A percentile compares a stretch with the other conserved stretches of the same genome.
These are phyloP conservation scores for Eupithecia subfuscata DNA, from an alignment of 2,888 invertebrate species.

Conservation along the genomic window DNA sequence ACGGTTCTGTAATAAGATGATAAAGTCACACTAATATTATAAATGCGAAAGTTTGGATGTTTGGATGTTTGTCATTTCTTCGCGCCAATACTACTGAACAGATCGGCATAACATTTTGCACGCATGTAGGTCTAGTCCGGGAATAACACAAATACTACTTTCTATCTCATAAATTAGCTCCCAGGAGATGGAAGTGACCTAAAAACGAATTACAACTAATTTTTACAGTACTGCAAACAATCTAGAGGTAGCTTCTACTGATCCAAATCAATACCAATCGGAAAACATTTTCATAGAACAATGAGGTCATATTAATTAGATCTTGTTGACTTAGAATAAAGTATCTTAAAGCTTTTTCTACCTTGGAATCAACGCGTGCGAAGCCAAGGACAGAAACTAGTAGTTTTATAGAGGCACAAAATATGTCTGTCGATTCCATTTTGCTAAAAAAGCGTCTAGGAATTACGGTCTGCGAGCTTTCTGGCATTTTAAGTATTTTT, in stretches of 20 bases:
- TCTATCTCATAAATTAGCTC: too few relatives aligned
- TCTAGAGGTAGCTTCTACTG: neutral
- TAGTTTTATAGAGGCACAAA: neutral
- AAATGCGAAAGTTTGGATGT: neutral
- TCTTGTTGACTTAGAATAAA: too few relatives aligned
- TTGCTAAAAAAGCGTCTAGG: constrained; percentile 1
- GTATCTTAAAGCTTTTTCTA: too few relatives aligned
- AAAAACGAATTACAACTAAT: neutral
- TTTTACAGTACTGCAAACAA: neutral
- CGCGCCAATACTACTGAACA: neutral
- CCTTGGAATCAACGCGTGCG: neutral
- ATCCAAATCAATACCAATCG: neutral
- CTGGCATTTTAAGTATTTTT: neutral
- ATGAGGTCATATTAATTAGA: too few relatives aligned
- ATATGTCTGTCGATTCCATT: neutral
- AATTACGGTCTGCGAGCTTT: constrained; percentile 9
- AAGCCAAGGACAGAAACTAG: neutral
- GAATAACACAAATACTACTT: neutral
- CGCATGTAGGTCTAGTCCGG: neutral
- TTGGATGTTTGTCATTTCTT: neutral
- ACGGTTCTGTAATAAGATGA: constrained; percentile 23
- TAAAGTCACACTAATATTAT: neutral
- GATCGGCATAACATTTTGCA: neutral
- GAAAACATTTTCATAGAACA: too few relatives aligned
- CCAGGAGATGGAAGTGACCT: too few relatives aligned